Evolutionary conservation across 2,888 invertebrate genomes (phyloP).

Genomic region (Eupithecia tripunctaria): DNA sequence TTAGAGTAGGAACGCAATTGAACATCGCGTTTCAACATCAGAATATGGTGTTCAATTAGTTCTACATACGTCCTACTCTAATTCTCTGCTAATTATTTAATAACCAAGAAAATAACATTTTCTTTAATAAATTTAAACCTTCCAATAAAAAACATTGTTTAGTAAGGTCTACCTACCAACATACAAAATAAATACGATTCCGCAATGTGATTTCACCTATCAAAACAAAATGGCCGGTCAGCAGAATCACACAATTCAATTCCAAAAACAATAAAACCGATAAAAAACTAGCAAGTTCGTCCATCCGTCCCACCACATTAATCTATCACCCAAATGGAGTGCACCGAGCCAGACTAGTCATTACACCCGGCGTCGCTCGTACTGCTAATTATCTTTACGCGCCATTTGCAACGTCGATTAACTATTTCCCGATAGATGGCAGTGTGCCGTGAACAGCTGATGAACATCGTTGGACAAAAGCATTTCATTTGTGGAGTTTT

Average conservation of each 20-base stretch:
- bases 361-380: conserved; percentile 54
- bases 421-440: conserved; percentile 59
- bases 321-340: conserved; percentile 45
- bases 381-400: conserved; percentile 69
- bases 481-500: neutral
- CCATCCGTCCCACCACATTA: conserved; percentile 30
- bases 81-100: no score
- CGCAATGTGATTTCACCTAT: neutral
- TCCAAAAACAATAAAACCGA: conserved; percentile 14
- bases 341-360: conserved; percentile 49
- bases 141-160: neutral
- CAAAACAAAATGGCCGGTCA: neutral
- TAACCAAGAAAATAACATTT: no score
- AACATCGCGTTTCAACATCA: no score
- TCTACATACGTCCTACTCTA: no score
- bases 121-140: no score
- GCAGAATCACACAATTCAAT: conserved; percentile 2
- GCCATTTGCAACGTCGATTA: conserved; percentile 68
- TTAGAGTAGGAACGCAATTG: no score
- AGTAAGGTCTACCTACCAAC: neutral
- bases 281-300: conserved; percentile 13
- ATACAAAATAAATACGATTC: neutral
- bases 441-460: conserved; percentile 25
- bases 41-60: no score
- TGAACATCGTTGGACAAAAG: neutral